Base-by-base conservation (phyloP, 2,888 invertebrate species). In the Chymomyza fuscimana region DNA sequence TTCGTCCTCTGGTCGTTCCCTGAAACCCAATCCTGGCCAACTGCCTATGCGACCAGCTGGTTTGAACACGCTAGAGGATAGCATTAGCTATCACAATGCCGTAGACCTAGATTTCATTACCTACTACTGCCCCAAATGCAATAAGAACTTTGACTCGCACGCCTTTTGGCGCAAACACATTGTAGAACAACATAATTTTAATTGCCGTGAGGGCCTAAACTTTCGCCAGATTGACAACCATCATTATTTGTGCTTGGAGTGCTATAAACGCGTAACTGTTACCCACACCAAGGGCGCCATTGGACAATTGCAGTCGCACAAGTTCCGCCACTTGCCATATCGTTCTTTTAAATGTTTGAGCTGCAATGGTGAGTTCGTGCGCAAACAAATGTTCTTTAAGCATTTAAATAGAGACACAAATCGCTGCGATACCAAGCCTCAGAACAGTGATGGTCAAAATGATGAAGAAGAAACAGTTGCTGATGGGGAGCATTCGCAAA, bases 131-230 rank as follows among this genome's bases (percentile, higher is more conserved):
- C 90, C 90, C 5, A 87, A 89, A 65, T 90, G 90, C 69, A 90
- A 90, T 40, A 78, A 86, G 64, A 85, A 85, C 69, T 90, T 90
- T 46, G 82, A 88, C 63, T 87, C 90, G 9, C 90, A 90, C 51
- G 90, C 89, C 7, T 88, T 87, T 61, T 90, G 90, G 90, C 90
- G 90, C 58, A 90, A 90, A 54, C 90, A 90, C 72, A 90, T 90
- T 60, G 90, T 90, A 7, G 90, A 90, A 16, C 79, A 78, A n/a
- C 90, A 90, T 60, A 89, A 90, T 58, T 79, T 85, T 4, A 90
- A 90, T 16, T 85, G 89, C 52, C 81, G 90, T 4, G 83, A 87
- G 40, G 90, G 90, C 0, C 70, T 90, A 5, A 90, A 90, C 67
- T 90, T 90, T 70, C 86, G 90, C 1, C 90, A 90, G 62, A 81